Evolutionary conservation across 2,797 vertebrate genomes (phyloP).

Genomic region (Diplodus sargus): DNA sequence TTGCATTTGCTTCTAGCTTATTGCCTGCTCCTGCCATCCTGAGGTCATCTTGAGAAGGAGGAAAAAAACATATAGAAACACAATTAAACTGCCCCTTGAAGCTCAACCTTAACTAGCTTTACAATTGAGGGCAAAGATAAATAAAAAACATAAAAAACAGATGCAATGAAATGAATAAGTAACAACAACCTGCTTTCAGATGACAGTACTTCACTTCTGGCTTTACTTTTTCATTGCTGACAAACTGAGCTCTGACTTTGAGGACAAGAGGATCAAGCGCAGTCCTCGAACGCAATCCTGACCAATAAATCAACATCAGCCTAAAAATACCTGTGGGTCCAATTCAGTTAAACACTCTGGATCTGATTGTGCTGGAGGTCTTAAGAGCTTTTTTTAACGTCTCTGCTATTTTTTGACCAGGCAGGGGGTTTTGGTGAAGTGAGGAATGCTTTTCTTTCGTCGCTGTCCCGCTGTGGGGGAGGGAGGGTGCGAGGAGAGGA

Average conservation of each 20-base stretch:
- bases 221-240: conserved; percentile 63
- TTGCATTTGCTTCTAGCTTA: conserved; percentile 71
- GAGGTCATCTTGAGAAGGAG: conserved; percentile 41
- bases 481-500: conserved; percentile 15
- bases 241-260: conserved; percentile 40
- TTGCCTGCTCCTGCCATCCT: conserved; percentile 59
- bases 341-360: conserved; percentile 34
- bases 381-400: conserved; percentile 33
- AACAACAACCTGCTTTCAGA: conserved; percentile 70
- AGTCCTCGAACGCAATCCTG: conserved; percentile 30
- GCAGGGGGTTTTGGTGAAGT: conserved; percentile 67
- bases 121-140: conserved; percentile 23
- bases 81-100: conserved; percentile 45
- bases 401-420: conserved; percentile 65
- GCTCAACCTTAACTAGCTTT: conserved; percentile 44
- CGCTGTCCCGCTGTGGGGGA: conserved; percentile 38
- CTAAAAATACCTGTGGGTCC: conserved; percentile 30
- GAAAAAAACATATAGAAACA: conserved; percentile 10
- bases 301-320: conserved; percentile 49
- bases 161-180: conserved; percentile 58
- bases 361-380: conserved; percentile 35
- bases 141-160: conserved; percentile 24
- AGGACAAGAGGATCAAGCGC: conserved; percentile 40
- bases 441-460: conserved; percentile 56
- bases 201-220: conserved; percentile 62